Percentiles rank a stretch among this genome's conserved stretches.
These are phyloP conservation scores for Xiphydria camelus DNA, from an alignment of 2,888 invertebrate genomes.

Conservation along the genomic window DNA sequence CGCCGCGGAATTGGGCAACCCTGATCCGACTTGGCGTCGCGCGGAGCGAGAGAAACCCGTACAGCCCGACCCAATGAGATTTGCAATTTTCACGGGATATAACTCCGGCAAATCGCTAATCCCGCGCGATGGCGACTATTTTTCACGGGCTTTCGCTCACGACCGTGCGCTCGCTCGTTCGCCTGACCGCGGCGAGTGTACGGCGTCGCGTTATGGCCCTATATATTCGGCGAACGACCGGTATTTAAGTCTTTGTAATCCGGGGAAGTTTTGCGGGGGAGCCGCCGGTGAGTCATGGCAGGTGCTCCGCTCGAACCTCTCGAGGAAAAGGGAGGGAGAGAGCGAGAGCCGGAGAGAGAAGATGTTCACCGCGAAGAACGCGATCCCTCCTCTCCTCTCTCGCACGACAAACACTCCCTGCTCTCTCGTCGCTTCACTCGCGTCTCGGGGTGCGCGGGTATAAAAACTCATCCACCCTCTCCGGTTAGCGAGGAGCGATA, in stretches of 20 bases:
- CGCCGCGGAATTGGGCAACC: background rate
- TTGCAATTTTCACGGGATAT: slow-evolving; percentile 39
- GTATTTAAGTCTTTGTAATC: slow-evolving; percentile 55
- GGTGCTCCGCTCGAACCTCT: slow-evolving; percentile 37
- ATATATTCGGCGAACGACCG: slow-evolving; percentile 44
- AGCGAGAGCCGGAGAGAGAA: slow-evolving; percentile 21
- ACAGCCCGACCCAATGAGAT: slow-evolving; percentile 17
- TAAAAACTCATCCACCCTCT: too few species aligned
- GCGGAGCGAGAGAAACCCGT: background rate
- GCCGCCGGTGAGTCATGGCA: slow-evolving; percentile 53
- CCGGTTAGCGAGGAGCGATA: too few species aligned
- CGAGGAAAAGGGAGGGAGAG: slow-evolving; percentile 23
- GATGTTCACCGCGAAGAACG: slow-evolving; percentile 8
- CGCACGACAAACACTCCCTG: slow-evolving; percentile 11
- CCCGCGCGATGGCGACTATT: slow-evolving; percentile 31
- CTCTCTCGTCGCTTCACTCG: too few species aligned
- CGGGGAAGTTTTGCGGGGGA: slow-evolving; percentile 52
- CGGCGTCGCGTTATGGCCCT: slow-evolving; percentile 32
- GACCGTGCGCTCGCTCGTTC: slow-evolving; percentile 22
- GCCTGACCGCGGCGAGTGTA: slow-evolving; percentile 15
- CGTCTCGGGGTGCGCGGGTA: too few species aligned
- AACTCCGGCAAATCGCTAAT: slow-evolving; percentile 42
- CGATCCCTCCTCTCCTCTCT: slow-evolving; percentile 19
- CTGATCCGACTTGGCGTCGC: background rate
- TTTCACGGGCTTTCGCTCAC: slow-evolving; percentile 21